Base-by-base conservation (phyloP, 2,888 invertebrate genomes). In the Portevinia maculata region DNA sequence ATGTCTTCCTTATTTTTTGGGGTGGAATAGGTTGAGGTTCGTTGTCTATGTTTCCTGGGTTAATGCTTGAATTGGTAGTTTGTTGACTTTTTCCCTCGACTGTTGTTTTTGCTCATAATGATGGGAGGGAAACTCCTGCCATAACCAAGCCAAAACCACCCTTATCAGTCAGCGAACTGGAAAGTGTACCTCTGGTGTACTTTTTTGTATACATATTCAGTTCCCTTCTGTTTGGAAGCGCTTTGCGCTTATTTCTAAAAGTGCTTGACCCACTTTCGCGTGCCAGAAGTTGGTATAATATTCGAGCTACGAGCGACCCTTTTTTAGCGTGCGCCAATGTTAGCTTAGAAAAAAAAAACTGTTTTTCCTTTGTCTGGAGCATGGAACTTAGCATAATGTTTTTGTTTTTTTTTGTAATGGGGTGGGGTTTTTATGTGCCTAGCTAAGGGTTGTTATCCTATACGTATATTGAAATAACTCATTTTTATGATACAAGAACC, bases 261-360 rank as follows among this genome's bases (percentile, higher is more conserved):
- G 78, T 59, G 67, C 71, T 83, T 83, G 83, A 83, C 78, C 78
- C 78, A 83, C 28, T 44, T 83, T 83, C 41, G 41, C 55, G 32
- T 52, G 65, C 64, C 70, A 53, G 81, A 52, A 76, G 69, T 59
- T 64, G 46, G 48, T 24, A 24, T 24, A 7, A 19, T n/a, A 13
- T 15, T 32, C 17, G 62, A 46, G 52, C 46, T 48, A 34, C 34
- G 37, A 57, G 57, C 50, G 69, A 75, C 52, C 69, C 52, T 75
- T 70, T 57, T 79, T 52, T 69, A 76, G 60, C 60, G 32, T 81
- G 70, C 48, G 55, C 67, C 55, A 55, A 69, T 24, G 67, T 69
- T 69, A 64, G 24, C 28, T 70, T 15, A 74, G 62, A 32, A 15
- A 37, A 53, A 60, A 24, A n/a, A 30, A 44, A 53, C 50, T 30